Evolutionary conservation across 2,113 vertebrate genomes (phyloP).

Genomic region (Pagrus major): DNA sequence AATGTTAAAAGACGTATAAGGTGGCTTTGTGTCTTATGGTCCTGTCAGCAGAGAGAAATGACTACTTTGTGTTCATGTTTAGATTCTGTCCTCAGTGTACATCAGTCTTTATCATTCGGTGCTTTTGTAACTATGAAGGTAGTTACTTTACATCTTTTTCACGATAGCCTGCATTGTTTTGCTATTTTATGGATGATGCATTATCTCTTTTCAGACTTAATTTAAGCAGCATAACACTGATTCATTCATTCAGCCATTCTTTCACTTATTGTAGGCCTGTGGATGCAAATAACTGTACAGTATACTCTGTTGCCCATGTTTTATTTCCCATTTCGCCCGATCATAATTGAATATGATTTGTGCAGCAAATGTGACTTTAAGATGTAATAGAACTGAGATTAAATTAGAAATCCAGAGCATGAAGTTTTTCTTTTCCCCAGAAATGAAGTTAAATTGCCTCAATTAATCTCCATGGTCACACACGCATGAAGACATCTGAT

Average conservation of each 20-base stretch:
- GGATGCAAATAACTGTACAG: conserved; percentile 25
- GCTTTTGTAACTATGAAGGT: neutral
- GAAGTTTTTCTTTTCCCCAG: conserved; percentile 25
- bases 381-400: conserved; percentile 35
- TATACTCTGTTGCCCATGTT: neutral
- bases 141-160: conserved; percentile 17
- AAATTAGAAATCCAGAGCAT: conserved; percentile 16
- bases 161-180: neutral
- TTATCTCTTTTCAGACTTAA: neutral
- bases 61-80: conserved; percentile 5
- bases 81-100: conserved; percentile 18
- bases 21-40: conserved; percentile 17
- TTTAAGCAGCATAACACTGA: conserved; percentile 4
- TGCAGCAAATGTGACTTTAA: conserved; percentile 32
- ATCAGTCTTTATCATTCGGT: conserved; percentile 23
- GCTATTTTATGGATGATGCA: neutral
- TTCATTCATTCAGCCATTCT: conserved; percentile 23
- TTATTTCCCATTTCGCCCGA: neutral
- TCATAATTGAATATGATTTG: conserved; percentile 34
- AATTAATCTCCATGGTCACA: conserved; percentile 64
- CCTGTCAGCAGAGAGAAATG: neutral
- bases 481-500: conserved; percentile 58
- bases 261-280: neutral
- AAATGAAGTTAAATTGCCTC: conserved; percentile 59
- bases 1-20: conserved; percentile 20